A percentile compares a stretch with the other conserved stretches of the same genome.
Evolutionary conservation across 2,113 vertebrate genomes (phyloP).

Genomic region (Nesogale talazaci): DNA sequence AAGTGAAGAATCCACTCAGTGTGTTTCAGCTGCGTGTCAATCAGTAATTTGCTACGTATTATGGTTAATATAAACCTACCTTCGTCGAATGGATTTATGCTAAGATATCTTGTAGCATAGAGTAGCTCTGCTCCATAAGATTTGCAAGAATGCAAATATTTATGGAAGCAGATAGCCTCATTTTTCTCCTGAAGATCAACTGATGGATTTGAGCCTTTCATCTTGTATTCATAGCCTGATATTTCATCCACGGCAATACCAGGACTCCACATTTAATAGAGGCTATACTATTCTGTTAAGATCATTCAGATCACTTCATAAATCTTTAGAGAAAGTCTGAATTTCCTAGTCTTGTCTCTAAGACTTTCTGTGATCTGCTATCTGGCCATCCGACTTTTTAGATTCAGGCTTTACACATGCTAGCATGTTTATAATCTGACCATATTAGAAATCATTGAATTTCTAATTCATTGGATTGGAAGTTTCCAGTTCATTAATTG

Average conservation of each 20-base stretch:
- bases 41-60: not conserved
- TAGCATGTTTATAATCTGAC: not conserved
- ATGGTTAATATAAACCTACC: not conserved
- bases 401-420: not conserved
- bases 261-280: no score
- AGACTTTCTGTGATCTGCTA: not conserved
- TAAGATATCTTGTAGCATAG: no score
- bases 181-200: no score
- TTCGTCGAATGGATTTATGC: no score
- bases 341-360: not conserved
- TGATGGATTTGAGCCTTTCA: no score
- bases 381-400: not conserved
- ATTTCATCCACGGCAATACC: no score
- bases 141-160: no score
- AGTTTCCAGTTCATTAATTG: no score
- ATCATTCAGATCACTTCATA: not conserved
- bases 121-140: no score
- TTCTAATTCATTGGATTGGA: no score
- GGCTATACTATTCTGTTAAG: not conserved
- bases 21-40: not conserved
- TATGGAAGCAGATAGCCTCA: no score
- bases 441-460: not conserved
- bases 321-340: constrained; percentile 36
- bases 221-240: no score
- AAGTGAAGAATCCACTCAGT: not conserved